Conservation (phyloP, 2,797 vertebrate genomes). For the Taenioides sp. region DNA sequence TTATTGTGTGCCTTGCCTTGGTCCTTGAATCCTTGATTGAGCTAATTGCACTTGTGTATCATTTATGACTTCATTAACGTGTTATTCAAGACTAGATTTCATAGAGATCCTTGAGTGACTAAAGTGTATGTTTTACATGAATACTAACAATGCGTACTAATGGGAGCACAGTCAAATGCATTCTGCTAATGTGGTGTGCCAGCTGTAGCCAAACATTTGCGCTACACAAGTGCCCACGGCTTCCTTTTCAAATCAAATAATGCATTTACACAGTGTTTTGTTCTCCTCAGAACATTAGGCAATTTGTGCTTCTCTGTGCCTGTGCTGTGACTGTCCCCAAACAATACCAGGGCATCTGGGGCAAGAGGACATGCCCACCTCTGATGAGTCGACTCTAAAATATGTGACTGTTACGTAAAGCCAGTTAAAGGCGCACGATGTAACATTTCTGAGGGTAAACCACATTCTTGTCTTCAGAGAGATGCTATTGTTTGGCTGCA, state of each 20-base stretch:
- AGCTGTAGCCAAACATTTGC: conserved; percentile 38
- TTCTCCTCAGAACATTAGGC: conserved; percentile 70
- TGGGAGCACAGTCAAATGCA: conserved; percentile 21
- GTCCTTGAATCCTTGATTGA: background rate
- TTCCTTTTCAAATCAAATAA: conserved; percentile 65
- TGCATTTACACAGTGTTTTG: conserved; percentile 64
- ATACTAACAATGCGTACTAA: background rate
- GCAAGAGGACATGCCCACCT: conserved; percentile 41
- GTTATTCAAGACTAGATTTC: background rate
- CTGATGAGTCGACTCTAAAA: conserved; percentile 22
- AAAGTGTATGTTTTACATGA: conserved; percentile 2
- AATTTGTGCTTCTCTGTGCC: conserved; percentile 44
- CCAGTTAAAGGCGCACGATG: conserved; percentile 26
- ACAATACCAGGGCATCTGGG: conserved; percentile 65
- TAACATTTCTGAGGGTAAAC: no score
- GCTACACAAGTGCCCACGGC: conserved; percentile 44
- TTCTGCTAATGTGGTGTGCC: conserved; percentile 53
- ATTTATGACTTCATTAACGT: background rate
- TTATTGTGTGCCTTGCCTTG: background rate
- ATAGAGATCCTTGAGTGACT: background rate
- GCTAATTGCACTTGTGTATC: background rate
- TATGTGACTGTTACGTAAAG: conserved; percentile 67
- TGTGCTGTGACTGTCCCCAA: conserved; percentile 50
- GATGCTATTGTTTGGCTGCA: no score
- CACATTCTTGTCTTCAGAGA: no score